Evolutionary conservation across 2,888 invertebrate species (phyloP), one percentile per base, ranked within the genome.

Genomic region (Cephus rjabovi): DNA sequence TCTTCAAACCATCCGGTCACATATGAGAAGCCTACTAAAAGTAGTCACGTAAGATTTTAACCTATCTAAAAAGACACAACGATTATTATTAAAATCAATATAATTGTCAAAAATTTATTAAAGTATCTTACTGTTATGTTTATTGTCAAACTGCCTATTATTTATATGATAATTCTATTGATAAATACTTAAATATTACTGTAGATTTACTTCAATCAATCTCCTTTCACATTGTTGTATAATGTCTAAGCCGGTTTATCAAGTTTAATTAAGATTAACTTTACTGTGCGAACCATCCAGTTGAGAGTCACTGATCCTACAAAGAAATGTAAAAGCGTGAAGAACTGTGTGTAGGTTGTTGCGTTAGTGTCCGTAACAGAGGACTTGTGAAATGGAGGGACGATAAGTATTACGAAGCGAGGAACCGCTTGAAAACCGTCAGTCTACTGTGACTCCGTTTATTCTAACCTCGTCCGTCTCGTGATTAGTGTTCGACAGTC

Each of bases 361-460:
- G 34, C 71, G 30, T 71, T 31, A 71, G 71, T 71, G 30, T 34
- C 30, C 3, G 71, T 34, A 56, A 56, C 23, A 23, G 9, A 56
- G 40, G 15, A 35, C 56, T 56, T 23, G 56, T 56, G 56, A 15
- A 56, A 56, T 56, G 56, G 56, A 23, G 56, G 56, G 56, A 56
- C 56, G 56, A 56, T 56, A 56, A 56, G 56, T 23, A 23, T 56
- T 9, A 56, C 56, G 56, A 23, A 56, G 34, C 12, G 73, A 68
- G 77, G 68, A 73, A 74, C 76, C 78, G 79, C 81, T 82, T 76
- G 81, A 78, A 76, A 86, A 82, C 81, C 81, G 80, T 81, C 82
- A 75, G 78, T 74, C 40, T 75, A 80, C 9, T 56, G 56, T 56
- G 23, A 23, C 56, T 56, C 23, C 56, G 56, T 56, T 79, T 83